These are phyloP conservation scores for Ascidia mentula DNA, from an alignment of 23 tunicate genomes.

Conservation along the genomic window DNA sequence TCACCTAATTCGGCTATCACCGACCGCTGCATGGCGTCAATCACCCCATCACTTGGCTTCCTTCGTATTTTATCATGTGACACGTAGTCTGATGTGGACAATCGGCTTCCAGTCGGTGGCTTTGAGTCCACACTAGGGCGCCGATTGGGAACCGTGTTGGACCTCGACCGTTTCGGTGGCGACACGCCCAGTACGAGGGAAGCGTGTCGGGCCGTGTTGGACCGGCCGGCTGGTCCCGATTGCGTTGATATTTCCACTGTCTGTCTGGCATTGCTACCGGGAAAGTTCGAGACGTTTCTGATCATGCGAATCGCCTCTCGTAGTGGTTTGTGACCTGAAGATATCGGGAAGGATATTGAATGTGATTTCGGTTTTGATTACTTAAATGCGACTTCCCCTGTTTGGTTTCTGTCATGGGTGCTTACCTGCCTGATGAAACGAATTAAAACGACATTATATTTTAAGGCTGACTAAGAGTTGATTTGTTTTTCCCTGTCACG, in stretches of 20 bases:
- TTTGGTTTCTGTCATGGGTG: no score
- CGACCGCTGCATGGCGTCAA: not conserved
- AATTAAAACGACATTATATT: no score
- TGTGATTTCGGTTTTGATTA: no score
- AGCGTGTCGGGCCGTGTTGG: not conserved
- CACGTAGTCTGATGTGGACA: not conserved
- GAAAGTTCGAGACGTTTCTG: conserved; percentile 40
- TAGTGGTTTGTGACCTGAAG: conserved; percentile 60
- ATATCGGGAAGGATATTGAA: no score
- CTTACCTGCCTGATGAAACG: no score
- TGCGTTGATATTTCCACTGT: not conserved
- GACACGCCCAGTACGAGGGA: conserved; percentile 7
- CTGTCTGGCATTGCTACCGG: conserved; percentile 2
- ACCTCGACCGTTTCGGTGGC: conserved; percentile 31
- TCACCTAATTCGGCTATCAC: not conserved
- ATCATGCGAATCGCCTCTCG: conserved; percentile 53
- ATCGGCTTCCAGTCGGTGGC: not conserved
- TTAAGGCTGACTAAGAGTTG: no score
- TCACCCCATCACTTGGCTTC: conserved; percentile 26
- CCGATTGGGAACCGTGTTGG: conserved; percentile 1
- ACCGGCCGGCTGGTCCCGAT: not conserved
- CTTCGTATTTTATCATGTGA: conserved; percentile 10
- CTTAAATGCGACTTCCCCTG: no score
- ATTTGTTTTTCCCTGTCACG: no score
- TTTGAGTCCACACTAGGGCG: conserved; percentile 20